Evolutionary conservation across 2,888 invertebrate genomes (phyloP).

Genomic region (Lymantria dispar): DNA sequence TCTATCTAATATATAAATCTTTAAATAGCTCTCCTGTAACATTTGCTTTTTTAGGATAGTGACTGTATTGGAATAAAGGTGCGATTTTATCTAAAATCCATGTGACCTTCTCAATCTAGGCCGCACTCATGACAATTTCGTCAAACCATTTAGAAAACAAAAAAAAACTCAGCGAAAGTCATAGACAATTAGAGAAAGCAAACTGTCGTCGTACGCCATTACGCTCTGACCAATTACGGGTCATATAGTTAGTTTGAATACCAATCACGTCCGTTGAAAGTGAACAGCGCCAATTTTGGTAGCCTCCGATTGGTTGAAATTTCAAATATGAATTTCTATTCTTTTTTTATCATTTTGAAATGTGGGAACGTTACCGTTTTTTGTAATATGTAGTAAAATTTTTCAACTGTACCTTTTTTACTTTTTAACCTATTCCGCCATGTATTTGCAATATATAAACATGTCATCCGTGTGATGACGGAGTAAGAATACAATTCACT

Average conservation of each 20-base stretch:
- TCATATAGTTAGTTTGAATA: slow-evolving; percentile 38
- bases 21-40: no score
- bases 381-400: neutral
- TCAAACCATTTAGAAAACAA: slow-evolving; percentile 36
- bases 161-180: slow-evolving; percentile 52
- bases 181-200: slow-evolving; percentile 62
- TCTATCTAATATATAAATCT: no score
- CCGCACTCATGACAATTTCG: slow-evolving; percentile 10
- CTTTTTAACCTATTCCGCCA: no score
- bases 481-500: no score
- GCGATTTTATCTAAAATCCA: neutral
- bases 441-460: no score
- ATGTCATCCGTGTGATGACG: no score
- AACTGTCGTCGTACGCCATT: slow-evolving; percentile 38
- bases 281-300: slow-evolving; percentile 55
- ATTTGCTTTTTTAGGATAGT: no score
- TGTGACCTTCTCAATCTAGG: slow-evolving; percentile 9
- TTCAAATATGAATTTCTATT: slow-evolving; percentile 36
- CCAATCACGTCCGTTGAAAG: slow-evolving; percentile 64
- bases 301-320: slow-evolving; percentile 38
- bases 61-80: no score
- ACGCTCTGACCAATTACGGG: slow-evolving; percentile 55
- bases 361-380: slow-evolving; percentile 18
- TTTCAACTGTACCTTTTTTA: no score
- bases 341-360: slow-evolving; percentile 20